Base-by-base conservation (phyloP, 2,888 invertebrate species). In the Bugulina stolonifera region DNA sequence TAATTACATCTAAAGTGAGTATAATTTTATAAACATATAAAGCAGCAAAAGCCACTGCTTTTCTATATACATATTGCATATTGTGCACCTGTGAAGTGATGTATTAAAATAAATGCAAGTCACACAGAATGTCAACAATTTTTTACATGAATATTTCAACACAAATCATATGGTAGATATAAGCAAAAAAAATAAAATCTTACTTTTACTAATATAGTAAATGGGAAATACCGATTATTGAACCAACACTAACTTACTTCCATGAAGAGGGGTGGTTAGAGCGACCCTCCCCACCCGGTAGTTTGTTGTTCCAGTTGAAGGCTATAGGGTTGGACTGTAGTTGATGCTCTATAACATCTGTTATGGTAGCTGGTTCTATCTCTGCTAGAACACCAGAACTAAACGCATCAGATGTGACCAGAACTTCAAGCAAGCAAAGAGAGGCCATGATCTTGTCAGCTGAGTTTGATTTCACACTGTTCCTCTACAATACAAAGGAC, bases 291-390 rank as follows among this genome's bases (percentile, higher is more conserved):
- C 10, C 32, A 14, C 10, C 18, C 32, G 10, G 32, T 32, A 27
- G 18, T 27, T 64, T 64, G 64, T 64, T 64, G 64, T 64, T 64
- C 64, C 64, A 64, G 64, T 64, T 64, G 64, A 64, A 64, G 18
- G 64, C 64, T 14, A 64, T 5, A n/a, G 64, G 64, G 32, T 64
- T 64, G 10, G 2, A 29, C 32, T 64, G 64, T n/a, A 64, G 64
- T 32, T 64, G 64, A 32, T 64, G 32, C 10, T 64, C 64, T 29
- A 64, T 32, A 10, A 64, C 32, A 32, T 64, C 64, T 32, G 64
- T 64, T 27, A 64, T 64, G 34, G 64, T 64, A n/a, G 64, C 25
- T 14, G 64, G 34, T 34, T 64, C 64, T 32, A 64, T 64, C 64
- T 64, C 64, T 10, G 64, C 2, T 10, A 64, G 64, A 27, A 64